Base-by-base conservation (phyloP, 2,888 invertebrate genomes). In the Heliconius hortense region DNA sequence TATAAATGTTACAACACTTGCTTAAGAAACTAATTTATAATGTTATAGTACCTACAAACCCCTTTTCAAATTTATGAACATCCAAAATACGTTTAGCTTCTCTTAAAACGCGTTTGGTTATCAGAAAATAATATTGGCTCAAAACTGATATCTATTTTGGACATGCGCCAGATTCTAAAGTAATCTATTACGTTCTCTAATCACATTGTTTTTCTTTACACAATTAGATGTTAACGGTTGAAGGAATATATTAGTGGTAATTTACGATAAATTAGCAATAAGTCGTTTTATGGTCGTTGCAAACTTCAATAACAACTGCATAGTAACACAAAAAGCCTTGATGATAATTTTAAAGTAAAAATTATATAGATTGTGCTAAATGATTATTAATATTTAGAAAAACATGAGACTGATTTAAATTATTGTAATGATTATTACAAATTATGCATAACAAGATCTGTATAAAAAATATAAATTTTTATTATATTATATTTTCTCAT, bases 81-180 rank as follows among this genome's bases (percentile, higher is more conserved):
- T 15, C 0, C 21, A 35, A 69, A 39, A 60, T 43, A 43, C 31
- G 67, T 26, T 10, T 11, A 43, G n/a, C n/a, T 66, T 67, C 15
- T 39, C 39, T 15, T 26, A 39, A 28, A 35, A 59, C 13, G 15
- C 26, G 35, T 10, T 7, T 39, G 59, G 71, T 70, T 75, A 74
- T 71, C 72, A 67, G 28, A 31, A 28, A 28, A 28, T 48, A 68
- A 75, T 48, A 60, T 75, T 75, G 75, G 75, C 75, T 71, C 67
- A 67, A 43, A 60, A 11, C 21, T 71, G 31, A 59, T 72, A 67
- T 75, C 43, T 43, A 66, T 26, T 48, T 67, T 75, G 75, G 67
- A 67, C n/a, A n/a, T 24, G 18, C 24, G 75, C 75, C 75, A 75
- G 72, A 21, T 43, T 56, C 72, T 72, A 72, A 72, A 66, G 60